Base-by-base conservation (phyloP, 1,140 invertebrate species). In the Probaryconus sp. region DNA sequence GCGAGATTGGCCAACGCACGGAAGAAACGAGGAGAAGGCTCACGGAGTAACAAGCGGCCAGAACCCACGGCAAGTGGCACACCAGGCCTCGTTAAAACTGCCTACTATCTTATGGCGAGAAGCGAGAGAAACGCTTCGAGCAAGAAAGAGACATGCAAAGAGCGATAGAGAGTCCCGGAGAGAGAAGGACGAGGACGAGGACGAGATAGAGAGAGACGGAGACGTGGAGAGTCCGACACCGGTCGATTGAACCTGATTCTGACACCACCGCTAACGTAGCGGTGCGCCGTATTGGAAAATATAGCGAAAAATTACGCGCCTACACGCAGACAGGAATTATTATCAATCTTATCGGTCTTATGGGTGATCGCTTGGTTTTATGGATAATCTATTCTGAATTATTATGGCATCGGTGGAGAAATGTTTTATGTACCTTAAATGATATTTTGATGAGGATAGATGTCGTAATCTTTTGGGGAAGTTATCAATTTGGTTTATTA, bases 1-100 rank as follows among this genome's bases (percentile, higher is more conserved):
- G 63, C 53, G 26, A 63, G 58, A 20, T 33, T 21, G 76, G 51
- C 74, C 77, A 77, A 80, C 76, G 78, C 80, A 83, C 76, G 79
- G 81, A 84, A 85, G 84, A 85, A 85, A 84, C 83, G 81, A 86
- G 83, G 85, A 85, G 85, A 87, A 84, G 79, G 78, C 78, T 81
- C 76, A 42, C 61, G 45, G 55, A 17, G 10, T 61, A 84, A 47
- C 81, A 77, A 70, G 82, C 55, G 40, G 64, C 5, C 79, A 86
- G 76, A 38, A 81, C 21, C 26, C 24, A 2, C 50, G 77, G 56
- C 61, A 84, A 79, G 83, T 83, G 31, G 72, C 61, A 60, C 21
- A 28, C 11, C 17, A 11, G 40, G 21, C 18, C 63, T 67, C 35
- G 55, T 67, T 55, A 40, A 61, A 67, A 67, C 53, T 37, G 17